These are phyloP conservation scores for Glyptemys insculpta DNA, from an alignment of 2,797 vertebrate genomes.

Conservation along the genomic window DNA sequence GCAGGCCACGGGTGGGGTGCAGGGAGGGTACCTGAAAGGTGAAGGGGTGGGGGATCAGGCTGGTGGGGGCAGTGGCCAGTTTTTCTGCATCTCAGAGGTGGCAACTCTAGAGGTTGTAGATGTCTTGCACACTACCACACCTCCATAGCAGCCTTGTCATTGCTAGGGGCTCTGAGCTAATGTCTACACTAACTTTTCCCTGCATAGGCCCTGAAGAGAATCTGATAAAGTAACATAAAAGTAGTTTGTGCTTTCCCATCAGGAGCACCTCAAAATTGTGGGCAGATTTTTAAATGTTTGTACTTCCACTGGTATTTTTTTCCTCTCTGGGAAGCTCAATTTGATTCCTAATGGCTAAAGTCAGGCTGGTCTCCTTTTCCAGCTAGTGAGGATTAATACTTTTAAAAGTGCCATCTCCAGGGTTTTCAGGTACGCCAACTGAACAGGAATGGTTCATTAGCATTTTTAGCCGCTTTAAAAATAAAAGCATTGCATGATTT, in stretches of 20 bases:
- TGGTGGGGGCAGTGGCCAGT: background rate
- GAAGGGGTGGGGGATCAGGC: background rate
- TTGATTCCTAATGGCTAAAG: background rate
- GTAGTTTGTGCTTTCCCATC: background rate
- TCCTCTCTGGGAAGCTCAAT: background rate
- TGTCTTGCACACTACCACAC: background rate
- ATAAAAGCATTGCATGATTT: background rate
- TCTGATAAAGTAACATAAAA: background rate
- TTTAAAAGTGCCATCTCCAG: background rate
- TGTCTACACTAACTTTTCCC: background rate
- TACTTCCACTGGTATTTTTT: background rate
- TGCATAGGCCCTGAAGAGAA: rapidly evolving
- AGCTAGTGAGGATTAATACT: background rate
- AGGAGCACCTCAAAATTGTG: background rate
- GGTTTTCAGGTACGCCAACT: background rate
- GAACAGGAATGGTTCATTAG: background rate
- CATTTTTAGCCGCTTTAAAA: background rate
- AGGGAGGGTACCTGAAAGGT: background rate
- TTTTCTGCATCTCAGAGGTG: background rate
- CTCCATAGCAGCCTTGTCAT: background rate
- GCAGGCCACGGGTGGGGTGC: background rate
- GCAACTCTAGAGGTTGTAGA: background rate
- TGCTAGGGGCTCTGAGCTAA: background rate
- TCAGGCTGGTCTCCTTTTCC: background rate
- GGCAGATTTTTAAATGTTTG: background rate